Percentiles rank a stretch among this genome's conserved stretches.
Conservation (phyloP, 2,113 vertebrate genomes). For the Thomomys bottae region DNA sequence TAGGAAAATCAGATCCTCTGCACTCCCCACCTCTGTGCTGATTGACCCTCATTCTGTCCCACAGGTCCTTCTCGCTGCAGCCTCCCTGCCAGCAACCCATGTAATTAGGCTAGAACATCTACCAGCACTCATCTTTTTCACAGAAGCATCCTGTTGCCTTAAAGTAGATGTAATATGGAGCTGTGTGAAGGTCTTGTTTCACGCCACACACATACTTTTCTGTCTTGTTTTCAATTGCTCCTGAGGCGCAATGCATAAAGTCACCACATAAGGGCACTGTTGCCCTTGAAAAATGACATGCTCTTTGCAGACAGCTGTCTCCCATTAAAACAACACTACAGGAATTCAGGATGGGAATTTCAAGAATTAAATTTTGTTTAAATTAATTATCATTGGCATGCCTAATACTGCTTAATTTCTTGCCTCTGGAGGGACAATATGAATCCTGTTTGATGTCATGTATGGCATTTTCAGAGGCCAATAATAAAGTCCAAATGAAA, state of each 20-base stretch:
- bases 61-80: neutral
- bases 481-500: slow-evolving; percentile 1
- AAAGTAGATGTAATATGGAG: slow-evolving; percentile 23
- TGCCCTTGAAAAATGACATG: slow-evolving; percentile 52
- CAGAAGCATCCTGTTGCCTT: neutral
- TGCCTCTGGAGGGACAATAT: neutral
- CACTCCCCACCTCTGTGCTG: neutral
- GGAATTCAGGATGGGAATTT: neutral
- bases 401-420: neutral
- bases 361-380: slow-evolving; percentile 50
- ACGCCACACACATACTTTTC: neutral
- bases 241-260: neutral
- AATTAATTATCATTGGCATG: slow-evolving; percentile 49
- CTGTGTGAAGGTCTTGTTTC: neutral
- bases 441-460: slow-evolving; percentile 51
- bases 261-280: slow-evolving; percentile 71
- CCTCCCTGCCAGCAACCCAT: no score
- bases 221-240: neutral
- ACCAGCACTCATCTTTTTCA: neutral
- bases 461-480: neutral
- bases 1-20: no score
- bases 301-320: neutral
- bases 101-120: neutral
- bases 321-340: neutral
- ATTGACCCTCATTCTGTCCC: no score